These are phyloP conservation scores for Megalops cyprinoides DNA, from an alignment of 2,797 vertebrate genomes.

Conservation along the genomic window DNA sequence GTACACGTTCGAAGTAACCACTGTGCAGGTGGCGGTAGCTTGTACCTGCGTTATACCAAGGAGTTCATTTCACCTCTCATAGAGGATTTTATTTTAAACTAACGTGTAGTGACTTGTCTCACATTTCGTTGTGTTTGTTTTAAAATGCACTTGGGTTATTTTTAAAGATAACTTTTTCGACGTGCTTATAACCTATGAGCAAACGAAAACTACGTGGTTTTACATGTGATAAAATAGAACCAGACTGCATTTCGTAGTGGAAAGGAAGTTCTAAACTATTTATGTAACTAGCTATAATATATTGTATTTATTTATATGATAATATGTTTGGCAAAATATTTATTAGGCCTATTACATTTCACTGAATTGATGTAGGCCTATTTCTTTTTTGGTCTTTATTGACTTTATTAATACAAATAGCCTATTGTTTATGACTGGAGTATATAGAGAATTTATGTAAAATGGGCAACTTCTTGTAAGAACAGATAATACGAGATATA, in stretches of 20 bases:
- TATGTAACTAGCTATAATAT: background rate
- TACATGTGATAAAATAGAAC: constrained; percentile 35
- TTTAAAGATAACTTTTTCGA: constrained; percentile 25
- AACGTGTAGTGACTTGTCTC: constrained; percentile 49
- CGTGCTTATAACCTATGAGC: constrained; percentile 48
- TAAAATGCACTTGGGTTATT: constrained; percentile 67
- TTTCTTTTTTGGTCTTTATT: too few relatives aligned
- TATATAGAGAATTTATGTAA: too few relatives aligned
- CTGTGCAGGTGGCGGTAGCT: constrained; percentile 72
- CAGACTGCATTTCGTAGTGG: too few relatives aligned
- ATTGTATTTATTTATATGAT: constrained; percentile 28
- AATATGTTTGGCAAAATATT: constrained; percentile 42
- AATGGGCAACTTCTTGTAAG: too few relatives aligned
- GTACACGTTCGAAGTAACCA: constrained; percentile 58
- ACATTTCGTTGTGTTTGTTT: constrained; percentile 69
- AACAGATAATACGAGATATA: too few relatives aligned
- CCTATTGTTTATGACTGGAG: too few relatives aligned
- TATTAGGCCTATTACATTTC: constrained; percentile 37
- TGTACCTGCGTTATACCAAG: constrained; percentile 79
- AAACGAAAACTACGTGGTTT: constrained; percentile 40
- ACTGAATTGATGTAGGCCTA: too few relatives aligned
- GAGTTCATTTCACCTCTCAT: constrained; percentile 38
- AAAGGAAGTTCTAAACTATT: background rate
- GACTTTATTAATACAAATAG: too few relatives aligned
- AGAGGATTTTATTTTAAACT: constrained; percentile 45